Evolutionary conservation across 2,888 invertebrate genomes (phyloP), one percentile per base, ranked within the genome.

Genomic region (Octodonta nipae): DNA sequence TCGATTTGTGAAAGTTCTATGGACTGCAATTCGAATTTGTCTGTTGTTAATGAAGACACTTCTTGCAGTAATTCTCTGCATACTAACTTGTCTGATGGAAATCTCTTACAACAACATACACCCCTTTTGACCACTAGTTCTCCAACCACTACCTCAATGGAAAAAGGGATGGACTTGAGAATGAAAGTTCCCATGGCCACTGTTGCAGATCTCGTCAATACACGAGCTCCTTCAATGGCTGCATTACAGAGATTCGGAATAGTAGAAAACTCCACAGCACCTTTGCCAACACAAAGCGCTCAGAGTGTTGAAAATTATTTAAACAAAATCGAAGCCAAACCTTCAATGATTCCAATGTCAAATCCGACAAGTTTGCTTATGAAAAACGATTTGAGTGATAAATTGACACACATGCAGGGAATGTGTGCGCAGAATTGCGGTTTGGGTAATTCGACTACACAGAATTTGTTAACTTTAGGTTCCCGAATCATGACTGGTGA

Each of bases 111-210:
- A n/a, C n/a, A n/a, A n/a, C n/a, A n/a, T n/a, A n/a, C n/a, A n/a
- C 36, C 13, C 25, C 5, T 25, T 36, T 30, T 17, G 17, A 17
- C 13, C 12, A 20, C 25, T 5, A 13, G 22, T 26, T n/a, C 20
- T 3, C 30, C 28, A 15, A 29, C 15, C 13, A 25, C 24, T 3
- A 20, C 38, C 2, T 34, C 37, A 28, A 65, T 67, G n/a, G 61
- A 61, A 28, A 64, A 63, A 41, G 75, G 71, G n/a, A 75, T 78
- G 35, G 79, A 78, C 60, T 65, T 78, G 26, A 63, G 77, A 13
- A 76, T 77, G 64, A 81, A 83, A 26, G 71, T 75, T 54, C 47
- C 64, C 35, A 66, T 69, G 45, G 64, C 47, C 50, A 70, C 62
- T 43, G 64, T 48, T 15, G 61, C 58, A 45, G 66, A 52, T 65